Percentiles rank a stretch among this genome's conserved stretches.
Evolutionary conservation across 2,113 vertebrate genomes (phyloP).

Genomic region (Trematomus loennbergii): DNA sequence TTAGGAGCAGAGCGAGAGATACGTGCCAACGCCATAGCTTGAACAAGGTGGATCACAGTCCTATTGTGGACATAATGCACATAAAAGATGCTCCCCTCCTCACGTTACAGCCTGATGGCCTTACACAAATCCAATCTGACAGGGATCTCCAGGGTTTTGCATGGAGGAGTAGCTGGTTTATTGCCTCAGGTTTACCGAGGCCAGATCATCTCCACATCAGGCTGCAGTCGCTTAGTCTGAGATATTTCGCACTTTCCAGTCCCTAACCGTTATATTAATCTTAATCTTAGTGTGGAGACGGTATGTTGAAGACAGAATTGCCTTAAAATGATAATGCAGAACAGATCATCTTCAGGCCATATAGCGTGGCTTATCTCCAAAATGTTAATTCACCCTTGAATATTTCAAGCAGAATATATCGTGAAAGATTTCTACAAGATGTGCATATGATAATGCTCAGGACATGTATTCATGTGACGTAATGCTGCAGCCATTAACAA

Average conservation of each 20-base stretch:
- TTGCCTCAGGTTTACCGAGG: conserved; percentile 45
- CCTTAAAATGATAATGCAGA: not conserved
- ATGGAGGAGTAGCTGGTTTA: conserved; percentile 62
- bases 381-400: not conserved
- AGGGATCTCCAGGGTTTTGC: conserved; percentile 61
- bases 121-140: conserved; percentile 73
- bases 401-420: not conserved
- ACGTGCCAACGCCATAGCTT: conserved; percentile 43
- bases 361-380: not conserved
- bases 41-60: conserved; percentile 65
- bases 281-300: not conserved
- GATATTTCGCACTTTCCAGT: not conserved
- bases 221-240: not conserved
- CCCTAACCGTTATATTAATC: not conserved
- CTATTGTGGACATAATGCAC: conserved; percentile 72
- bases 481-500: conserved; percentile 4
- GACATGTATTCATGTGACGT: not conserved
- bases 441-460: not conserved
- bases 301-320: not conserved
- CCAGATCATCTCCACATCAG: conserved; percentile 28
- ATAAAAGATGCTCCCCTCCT: conserved; percentile 50
- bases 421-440: not conserved
- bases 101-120: conserved; percentile 69
- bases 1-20: conserved; percentile 69
- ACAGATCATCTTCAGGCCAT: not conserved